Evolutionary conservation across 2,113 vertebrate genomes (phyloP), one percentile per base, ranked within the genome.

Genomic region (Panurus biarmicus): DNA sequence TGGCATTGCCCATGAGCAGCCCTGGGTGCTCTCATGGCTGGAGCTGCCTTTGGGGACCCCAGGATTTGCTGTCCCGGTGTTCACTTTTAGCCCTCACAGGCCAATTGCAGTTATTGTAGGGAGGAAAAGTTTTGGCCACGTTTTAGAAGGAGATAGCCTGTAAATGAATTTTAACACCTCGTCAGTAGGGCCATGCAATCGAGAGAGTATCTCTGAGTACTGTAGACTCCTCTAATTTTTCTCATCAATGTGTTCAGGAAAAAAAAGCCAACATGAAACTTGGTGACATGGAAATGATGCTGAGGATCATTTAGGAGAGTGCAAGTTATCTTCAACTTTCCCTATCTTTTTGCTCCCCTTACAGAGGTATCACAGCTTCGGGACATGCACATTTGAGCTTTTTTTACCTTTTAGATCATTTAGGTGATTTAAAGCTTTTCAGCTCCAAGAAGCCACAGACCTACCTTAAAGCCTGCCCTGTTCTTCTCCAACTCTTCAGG

Each of bases 101-200:
- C 23, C 26, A 12, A 5, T 12, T 17, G 6, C 13, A 6, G 20
- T 5, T 31, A 3, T 3, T 14, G 5, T 2, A 5, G 19, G 28
- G 3, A 48, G 15, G 6, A 35, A 35, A 47, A 53, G 44, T 19
- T 56, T 64, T n/a, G 19, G 79, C 11, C 28, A 2, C 3, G 1
- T 47, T 71, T 87, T 7, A 5, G n/a, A 56, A 48, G 29, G 36
- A 47, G 66, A 53, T 26, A 48, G 36, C 22, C 25, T 10, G 51
- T 7, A 25, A 87, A 42, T 22, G 14, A 23, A 18, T 75, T 87
- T 56, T 28, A 28, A 48, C 40, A 10, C 36, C 20, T 80, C 28
- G 10, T 21, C 65, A 1, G 0, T 7, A 25, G 33, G 21, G 29
- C 53, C 14, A 5, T 2, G 3, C 10, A 17, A 26, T 38, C 2